These are phyloP conservation scores for Villa cingulata DNA, from an alignment of 2,888 invertebrate genomes.

Conservation along the genomic window DNA sequence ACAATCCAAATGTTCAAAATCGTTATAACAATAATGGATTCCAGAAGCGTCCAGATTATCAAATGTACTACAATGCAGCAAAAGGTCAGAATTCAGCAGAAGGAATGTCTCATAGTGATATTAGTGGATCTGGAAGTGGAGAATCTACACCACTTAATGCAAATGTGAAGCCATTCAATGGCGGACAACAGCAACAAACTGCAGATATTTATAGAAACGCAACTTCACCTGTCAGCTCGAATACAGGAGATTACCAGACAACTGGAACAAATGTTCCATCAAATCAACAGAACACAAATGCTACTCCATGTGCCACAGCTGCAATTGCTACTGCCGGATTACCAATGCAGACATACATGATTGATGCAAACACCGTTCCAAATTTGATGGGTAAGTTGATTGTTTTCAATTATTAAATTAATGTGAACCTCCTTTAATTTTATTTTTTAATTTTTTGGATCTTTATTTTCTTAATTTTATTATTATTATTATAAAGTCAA, in stretches of 20 bases:
- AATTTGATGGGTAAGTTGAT: slow-evolving; percentile 13
- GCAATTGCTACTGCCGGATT: background rate
- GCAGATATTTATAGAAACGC: background rate
- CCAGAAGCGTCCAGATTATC: slow-evolving; percentile 10
- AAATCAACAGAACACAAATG: background rate
- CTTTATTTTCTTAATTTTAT: background rate
- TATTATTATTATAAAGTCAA: too few species aligned
- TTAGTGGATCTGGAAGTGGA: background rate
- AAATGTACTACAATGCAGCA: slow-evolving; percentile 6
- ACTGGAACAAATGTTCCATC: slow-evolving; percentile 1
- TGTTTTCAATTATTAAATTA: background rate
- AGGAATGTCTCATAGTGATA: background rate
- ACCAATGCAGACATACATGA: slow-evolving; percentile 8
- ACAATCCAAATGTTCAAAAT: slow-evolving; percentile 5
- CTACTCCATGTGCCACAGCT: slow-evolving; percentile 2
- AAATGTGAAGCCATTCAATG: background rate
- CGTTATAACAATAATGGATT: slow-evolving; percentile 8
- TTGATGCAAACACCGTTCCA: slow-evolving; percentile 9
- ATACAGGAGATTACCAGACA: slow-evolving; percentile 1
- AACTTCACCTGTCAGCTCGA: slow-evolving; percentile 1
- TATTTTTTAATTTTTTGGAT: background rate
- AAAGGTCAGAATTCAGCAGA: background rate
- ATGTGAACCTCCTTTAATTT: background rate
- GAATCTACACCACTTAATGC: background rate
- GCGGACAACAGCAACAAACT: slow-evolving; percentile 5